A percentile compares a stretch with the other conserved stretches of the same genome.
phyloP scores from a whole-genome alignment of 1,140 invertebrate species.

The Drosophila nannoptera region DNA sequence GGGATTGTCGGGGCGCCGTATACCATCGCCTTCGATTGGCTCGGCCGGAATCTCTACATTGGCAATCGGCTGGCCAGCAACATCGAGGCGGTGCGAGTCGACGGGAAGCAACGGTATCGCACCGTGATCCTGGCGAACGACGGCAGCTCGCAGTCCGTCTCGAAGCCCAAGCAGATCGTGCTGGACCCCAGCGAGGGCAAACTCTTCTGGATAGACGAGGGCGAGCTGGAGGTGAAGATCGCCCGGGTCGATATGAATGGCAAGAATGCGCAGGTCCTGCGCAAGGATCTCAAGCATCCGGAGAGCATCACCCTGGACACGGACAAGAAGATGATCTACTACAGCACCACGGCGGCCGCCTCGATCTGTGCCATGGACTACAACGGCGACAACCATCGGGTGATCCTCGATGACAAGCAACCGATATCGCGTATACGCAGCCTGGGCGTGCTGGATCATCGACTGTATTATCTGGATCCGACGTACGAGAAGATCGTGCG shows the following conservation, averaged over 20 bases:
- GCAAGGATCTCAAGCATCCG: conserved; percentile 84
- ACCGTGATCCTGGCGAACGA: conserved; percentile 94
- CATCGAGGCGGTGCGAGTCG: conserved; percentile 94
- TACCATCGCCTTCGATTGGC: conserved; percentile 96
- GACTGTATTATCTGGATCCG: conserved; percentile 94
- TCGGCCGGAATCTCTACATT: conserved; percentile 96
- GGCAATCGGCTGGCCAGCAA: conserved; percentile 95
- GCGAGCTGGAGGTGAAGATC: conserved; percentile 96
- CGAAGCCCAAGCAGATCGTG: conserved; percentile 91
- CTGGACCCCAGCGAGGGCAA: conserved; percentile 94
- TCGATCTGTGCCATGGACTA: conserved; percentile 87
- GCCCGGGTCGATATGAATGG: conserved; percentile 97
- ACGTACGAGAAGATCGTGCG: conserved; percentile 93
- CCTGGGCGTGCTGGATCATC: conserved; percentile 89
- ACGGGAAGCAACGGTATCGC: conserved; percentile 90
- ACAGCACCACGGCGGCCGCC: conserved; percentile 88
- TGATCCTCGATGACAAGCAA: conserved; percentile 85
- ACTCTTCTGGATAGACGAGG: conserved; percentile 97
- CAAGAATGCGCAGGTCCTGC: conserved; percentile 85
- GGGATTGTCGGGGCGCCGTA: conserved; percentile 95
- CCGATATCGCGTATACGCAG: conserved; percentile 89
- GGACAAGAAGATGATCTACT: conserved; percentile 91
- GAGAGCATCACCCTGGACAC: conserved; percentile 93
- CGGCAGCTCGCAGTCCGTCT: conserved; percentile 91
- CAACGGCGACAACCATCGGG: conserved; percentile 86